Percentiles rank a stretch among this genome's conserved stretches.
Conservation (phyloP, 2,888 invertebrate species). For the Pediacus dermestoides region DNA sequence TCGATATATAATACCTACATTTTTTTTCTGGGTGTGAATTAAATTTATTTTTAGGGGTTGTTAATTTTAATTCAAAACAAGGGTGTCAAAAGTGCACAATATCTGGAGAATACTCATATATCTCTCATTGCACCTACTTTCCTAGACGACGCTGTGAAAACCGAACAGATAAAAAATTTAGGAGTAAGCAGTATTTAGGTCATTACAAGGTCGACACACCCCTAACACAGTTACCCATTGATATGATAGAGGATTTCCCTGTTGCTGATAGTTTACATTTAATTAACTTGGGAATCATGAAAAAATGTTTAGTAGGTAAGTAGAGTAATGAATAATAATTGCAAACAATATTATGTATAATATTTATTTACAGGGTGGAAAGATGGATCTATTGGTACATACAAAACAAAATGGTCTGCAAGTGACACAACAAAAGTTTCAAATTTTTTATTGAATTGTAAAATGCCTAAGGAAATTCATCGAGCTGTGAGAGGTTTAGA, state of each 20-base stretch:
- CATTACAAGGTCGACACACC: slow-evolving; percentile 20
- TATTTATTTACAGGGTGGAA: slow-evolving; percentile 23
- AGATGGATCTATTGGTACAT: slow-evolving; percentile 22
- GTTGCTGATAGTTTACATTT: slow-evolving; percentile 20
- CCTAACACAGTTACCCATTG: slow-evolving; percentile 12
- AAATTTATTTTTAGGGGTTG: slow-evolving; percentile 19
- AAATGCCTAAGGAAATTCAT: slow-evolving; percentile 23
- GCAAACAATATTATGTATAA: no score
- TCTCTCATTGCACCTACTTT: slow-evolving; percentile 9
- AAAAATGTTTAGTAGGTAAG: no score
- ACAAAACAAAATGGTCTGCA: slow-evolving; percentile 23
- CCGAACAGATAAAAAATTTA: slow-evolving; percentile 18
- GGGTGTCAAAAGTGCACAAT: slow-evolving; percentile 25
- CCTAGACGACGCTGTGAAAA: slow-evolving; percentile 13
- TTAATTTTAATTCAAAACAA: slow-evolving; percentile 23
- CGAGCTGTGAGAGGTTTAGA: slow-evolving; percentile 20
- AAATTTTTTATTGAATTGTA: slow-evolving; percentile 17
- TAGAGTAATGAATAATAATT: no score
- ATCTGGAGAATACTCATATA: slow-evolving; percentile 23
- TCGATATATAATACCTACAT: no score
- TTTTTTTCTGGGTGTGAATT: no score
- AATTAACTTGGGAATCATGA: slow-evolving; percentile 20
- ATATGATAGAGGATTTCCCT: slow-evolving; percentile 20
- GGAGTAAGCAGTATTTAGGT: slow-evolving; percentile 12
- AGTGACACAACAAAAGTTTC: slow-evolving; percentile 19